phyloP scores from a whole-genome alignment of 2,113 vertebrate genomes.

The human region DNA sequence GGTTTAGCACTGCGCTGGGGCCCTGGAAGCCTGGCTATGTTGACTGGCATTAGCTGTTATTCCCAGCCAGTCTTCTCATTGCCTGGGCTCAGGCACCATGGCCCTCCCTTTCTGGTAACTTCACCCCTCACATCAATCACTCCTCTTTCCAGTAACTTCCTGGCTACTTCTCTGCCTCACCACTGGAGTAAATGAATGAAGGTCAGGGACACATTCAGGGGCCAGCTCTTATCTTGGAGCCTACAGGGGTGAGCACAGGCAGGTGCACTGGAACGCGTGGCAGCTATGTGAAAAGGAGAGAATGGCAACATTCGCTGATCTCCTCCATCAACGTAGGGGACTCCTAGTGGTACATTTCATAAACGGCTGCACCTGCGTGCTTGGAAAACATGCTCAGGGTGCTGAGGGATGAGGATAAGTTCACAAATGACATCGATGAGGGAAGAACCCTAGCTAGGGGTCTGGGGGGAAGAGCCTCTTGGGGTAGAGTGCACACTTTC shows the following conservation, averaged over 20 bases:
- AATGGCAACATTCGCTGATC: accelerated
- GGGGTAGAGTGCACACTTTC: not conserved
- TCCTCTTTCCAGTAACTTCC: not conserved
- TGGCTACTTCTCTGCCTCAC: not conserved
- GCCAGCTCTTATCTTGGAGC: not conserved
- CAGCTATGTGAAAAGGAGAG: accelerated
- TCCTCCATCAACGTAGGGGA: not conserved
- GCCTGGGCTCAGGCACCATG: not conserved
- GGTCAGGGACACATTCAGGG: not conserved
- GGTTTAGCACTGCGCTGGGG: accelerated
- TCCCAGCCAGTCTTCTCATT: too few species aligned
- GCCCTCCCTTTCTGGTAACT: not conserved
- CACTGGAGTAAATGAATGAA: not conserved
- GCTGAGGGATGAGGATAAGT: not conserved
- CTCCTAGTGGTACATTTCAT: not conserved
- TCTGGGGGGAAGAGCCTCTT: not conserved
- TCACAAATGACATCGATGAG: not conserved
- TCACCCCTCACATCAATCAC: too few species aligned
- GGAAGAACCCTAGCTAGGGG: not conserved
- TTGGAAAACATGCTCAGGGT: not conserved
- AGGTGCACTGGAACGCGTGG: not conserved
- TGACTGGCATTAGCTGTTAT: not conserved
- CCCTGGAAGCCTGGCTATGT: not conserved
- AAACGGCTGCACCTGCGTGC: not conserved
- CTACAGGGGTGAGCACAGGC: not conserved